Base-by-base conservation (phyloP, 2,888 invertebrate species). In the Unio pictorum region DNA sequence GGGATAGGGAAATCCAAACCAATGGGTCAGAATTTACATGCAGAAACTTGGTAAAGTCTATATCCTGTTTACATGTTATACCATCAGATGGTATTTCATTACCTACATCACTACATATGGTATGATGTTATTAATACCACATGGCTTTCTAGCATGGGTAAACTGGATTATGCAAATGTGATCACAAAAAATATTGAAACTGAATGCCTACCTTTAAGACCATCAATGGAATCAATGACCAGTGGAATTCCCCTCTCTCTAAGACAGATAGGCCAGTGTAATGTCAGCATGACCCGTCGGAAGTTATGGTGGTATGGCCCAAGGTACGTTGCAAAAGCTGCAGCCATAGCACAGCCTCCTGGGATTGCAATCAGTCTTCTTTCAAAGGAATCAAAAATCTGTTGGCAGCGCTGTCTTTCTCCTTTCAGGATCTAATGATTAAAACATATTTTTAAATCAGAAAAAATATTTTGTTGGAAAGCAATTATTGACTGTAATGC, bases 231-330 rank as follows among this genome's bases (percentile, higher is more conserved):
- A 70, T 90, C 90, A 62, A 90, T 84, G 55, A 88, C 87, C 18
- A 90, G 81, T 2, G 87, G 89, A 20, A 90, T 81, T 54, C 90
- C 90, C 57, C 89, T 77, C 68, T 90, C 90, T 63, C 86, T 71
- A 61, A 90, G 80, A 78, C 89, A 90, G 75, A 85, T 86, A 34
- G 89, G 89, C 90, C 90, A 90, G 66, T 88, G 85, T 1, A 87
- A 83, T 5, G 89, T 89, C 61, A 90, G 77, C 88, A 90, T 89
- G 63, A 83, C 73, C 1, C 87, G 82, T 20, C 90, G 78, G 82
- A 90, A 88, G 80, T 81, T 86, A 74, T 89, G 88, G 72, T 88
- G 86, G 77, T 89, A 90, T 0, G 89, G 88, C 1, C 89, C 90
- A 0, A 90, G 85, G 77, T 90, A 90, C 6, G 83, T 86, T 57